A percentile compares a stretch with the other conserved stretches of the same genome.
phyloP scores from a whole-genome alignment of 2,797 vertebrate genomes.

The Xenentodon cancila region DNA sequence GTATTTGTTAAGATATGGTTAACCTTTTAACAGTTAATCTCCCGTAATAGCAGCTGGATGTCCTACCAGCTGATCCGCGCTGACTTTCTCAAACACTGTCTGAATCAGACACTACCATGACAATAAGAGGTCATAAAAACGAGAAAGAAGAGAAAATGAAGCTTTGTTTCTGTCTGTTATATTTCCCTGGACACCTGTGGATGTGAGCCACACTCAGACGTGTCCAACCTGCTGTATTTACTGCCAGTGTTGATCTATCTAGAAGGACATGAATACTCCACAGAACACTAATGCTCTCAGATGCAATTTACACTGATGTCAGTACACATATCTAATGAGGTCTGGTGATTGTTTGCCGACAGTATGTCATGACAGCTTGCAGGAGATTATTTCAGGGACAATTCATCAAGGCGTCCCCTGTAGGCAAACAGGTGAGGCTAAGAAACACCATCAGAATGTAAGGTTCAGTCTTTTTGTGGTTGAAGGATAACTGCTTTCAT shows the following conservation, averaged over 20 bases:
- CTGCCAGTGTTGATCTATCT: conserved; percentile 50
- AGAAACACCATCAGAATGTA: neutral
- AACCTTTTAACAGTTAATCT: conserved; percentile 4
- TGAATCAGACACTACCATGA: neutral
- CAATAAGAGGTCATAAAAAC: neutral
- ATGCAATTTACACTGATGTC: conserved; percentile 49
- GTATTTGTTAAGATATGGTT: conserved; percentile 3
- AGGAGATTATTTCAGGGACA: conserved; percentile 42
- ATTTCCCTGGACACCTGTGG: conserved; percentile 25
- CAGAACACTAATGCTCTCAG: conserved; percentile 40
- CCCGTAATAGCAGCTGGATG: neutral
- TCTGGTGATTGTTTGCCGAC: conserved; percentile 52
- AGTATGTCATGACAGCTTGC: conserved; percentile 34
- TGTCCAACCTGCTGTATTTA: conserved; percentile 53
- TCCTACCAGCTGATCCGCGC: conserved; percentile 9
- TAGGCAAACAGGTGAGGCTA: conserved; percentile 10
- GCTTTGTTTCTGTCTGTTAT: neutral
- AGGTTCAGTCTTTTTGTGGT: neutral
- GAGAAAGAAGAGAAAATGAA: neutral
- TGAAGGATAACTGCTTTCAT: neutral
- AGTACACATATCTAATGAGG: conserved; percentile 60
- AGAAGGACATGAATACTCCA: conserved; percentile 44
- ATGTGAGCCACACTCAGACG: conserved; percentile 14
- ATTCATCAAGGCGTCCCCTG: conserved; percentile 52
- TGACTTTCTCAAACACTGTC: neutral